Evolutionary conservation across 2,113 vertebrate genomes (phyloP), one percentile per base, ranked within the genome.

Genomic region (Channa argus): DNA sequence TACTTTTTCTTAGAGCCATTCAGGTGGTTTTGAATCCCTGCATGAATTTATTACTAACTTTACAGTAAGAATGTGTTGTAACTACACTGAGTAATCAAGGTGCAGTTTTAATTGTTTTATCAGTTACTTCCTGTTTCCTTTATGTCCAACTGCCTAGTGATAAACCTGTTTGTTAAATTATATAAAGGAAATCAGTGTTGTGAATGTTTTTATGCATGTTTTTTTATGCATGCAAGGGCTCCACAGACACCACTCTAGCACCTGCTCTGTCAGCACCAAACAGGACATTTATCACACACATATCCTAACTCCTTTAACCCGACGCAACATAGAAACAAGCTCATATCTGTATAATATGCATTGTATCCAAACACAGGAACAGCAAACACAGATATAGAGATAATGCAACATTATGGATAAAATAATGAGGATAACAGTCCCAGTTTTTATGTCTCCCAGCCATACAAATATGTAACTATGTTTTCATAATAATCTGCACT

Each of bases 271-370:
- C 90, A 89, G 89, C 88, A 87, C 62, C 82, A 74, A 82, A 84
- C 79, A 74, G 84, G 76, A 90, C 88, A 92, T 93, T 89, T 85
- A 83, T 93, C 89, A 91, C 67, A 61, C 78, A 77, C 75, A 55
- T 46, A 60, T 77, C 71, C 68, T 81, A 44, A 54, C 60, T 71
- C 47, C 71, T 65, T 53, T 56, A 53, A 71, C 79, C 63, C 73
- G 69, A 73, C 76, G 46, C 68, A 55, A n/a, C 70, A 70, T 24
- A 38, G 39, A 79, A 43, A 6, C 59, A n/a, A 71, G 52, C 63
- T 38, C 51, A 63, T 56, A 69, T 53, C 59, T 60, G 65, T 59
- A 4, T 53, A 51, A 24, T 60, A 43, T 52, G 49, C 43, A 63
- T 39, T 51, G 54, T 63, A 51, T 51, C 55, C 78, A 78, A 69